Evolutionary conservation across 2,113 vertebrate species (phyloP), one percentile per base, ranked within the genome.

Genomic region (Eupsittula cactorum): DNA sequence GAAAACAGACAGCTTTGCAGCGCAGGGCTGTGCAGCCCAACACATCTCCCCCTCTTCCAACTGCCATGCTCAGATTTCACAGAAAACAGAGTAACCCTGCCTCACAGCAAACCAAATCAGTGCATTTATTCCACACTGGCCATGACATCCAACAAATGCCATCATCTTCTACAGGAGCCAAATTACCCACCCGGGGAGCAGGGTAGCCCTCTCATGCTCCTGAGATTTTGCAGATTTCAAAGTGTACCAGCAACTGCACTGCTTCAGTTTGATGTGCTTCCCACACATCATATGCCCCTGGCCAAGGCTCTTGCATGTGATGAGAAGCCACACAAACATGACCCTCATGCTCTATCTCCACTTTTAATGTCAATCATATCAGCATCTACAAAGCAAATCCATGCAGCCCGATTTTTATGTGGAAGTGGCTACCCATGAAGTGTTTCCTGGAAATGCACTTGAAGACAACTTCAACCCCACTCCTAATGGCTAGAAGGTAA

Each of bases 231-330:
- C 29, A 78, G 15, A 50, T 17, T 70, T 63, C 16, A 5, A 29
- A 52, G 24, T 4, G 14, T 28, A 74, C 9, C 53, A 47, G 20
- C 24, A 31, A 73, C 2, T 53, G 50, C 0, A 1, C 46, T 44
- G 31, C 55, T 90, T 62, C n/a, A 18, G 35, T n/a, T 33, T 57
- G 37, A 78, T n/a, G 25, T 21, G 46, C n/a, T 73, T 86, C 76
- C 79, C 47, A 63, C 13, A 65, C 13, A 49, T 25, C 21, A 21
- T 1, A 16, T 50, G 9, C 29, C 3, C 12, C 2, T 7, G 1
- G 1, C 16, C 49, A 35, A 1, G 21, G 41, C 62, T 78, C 50
- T 35, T 49, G 21, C 7, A 37, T 1, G 18, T 2, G 14, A 31
- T 59, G 16, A 82, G 55, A 75, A 82, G 42, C 21, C 57, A 52